Evolutionary conservation across 1,140 invertebrate genomes (phyloP), one percentile per base, ranked within the genome.

Genomic region (Whitmania pigra): DNA sequence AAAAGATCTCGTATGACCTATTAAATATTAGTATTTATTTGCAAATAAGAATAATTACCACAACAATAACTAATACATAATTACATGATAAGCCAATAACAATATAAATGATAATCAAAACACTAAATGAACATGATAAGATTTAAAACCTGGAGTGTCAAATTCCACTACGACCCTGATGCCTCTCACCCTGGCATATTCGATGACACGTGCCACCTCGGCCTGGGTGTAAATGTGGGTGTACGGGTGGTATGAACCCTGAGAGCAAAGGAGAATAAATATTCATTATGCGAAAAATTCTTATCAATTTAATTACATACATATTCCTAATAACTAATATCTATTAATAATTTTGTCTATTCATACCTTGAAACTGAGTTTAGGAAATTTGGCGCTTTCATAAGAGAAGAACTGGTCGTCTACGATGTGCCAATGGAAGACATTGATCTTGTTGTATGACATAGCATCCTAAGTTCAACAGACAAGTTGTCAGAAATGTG

Each of bases 131-230:
- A 13, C 57, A 22, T 1, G 2, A 63, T 18, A 7, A 63, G 57
- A 25, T 29, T n/a, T 4, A 18, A 22, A 15, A 89, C 89, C 92
- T 75, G 93, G 93, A n/a, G 90, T 89, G 81, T 96, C 93, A 81
- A 95, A 94, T 84, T 97, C 94, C 0, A 89, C 85, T 66, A 96
- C 83, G 0, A 96, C 91, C 57, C 93, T 83, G 73, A 97, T 93
- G 9, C 93, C 93, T 29, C 92, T 82, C 6, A 88, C 74, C 76
- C 89, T 83, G 0, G 91, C 93, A 79, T 89, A 90, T 75, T 91
- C 85, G 70, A 93, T 87, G 7, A 94, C 81, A 29, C 85, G 82
- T 67, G 82, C 78, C 0, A 93, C 82, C 77, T 91, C 86, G 17
- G 83, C 77, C 53, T 80, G 83, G 0, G 86, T 86, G 81, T 93